Conservation (phyloP, 2,113 vertebrate species). For the Phylloscopus trochilus region DNA sequence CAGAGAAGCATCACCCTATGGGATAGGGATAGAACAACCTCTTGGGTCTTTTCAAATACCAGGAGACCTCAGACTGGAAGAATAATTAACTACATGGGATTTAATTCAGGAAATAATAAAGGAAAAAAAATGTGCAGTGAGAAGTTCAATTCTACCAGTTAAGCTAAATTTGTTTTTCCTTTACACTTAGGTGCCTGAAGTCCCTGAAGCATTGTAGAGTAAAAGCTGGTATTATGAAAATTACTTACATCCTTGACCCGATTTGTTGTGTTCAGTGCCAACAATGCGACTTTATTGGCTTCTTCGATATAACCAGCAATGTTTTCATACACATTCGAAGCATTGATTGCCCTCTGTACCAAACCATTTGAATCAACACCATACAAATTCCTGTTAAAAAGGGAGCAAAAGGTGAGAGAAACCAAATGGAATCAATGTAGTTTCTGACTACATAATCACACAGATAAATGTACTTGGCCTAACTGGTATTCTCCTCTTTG, state of each 20-base stretch:
- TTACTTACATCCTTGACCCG: slow-evolving; percentile 84
- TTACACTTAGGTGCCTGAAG: neutral
- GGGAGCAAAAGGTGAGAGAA: neutral
- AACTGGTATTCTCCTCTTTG: neutral
- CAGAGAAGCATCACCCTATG: neutral
- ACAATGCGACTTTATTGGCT: slow-evolving; percentile 80
- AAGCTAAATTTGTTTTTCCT: neutral
- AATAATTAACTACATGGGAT: neutral
- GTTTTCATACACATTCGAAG: slow-evolving; percentile 92
- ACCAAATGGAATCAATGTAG: neutral
- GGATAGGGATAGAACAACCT: neutral
- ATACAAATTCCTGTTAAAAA: slow-evolving; percentile 74
- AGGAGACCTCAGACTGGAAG: neutral
- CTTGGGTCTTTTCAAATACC: neutral
- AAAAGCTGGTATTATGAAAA: neutral
- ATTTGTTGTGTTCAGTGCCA: slow-evolving; percentile 81
- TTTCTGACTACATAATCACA: neutral
- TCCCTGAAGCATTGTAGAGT: neutral
- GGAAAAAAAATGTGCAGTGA: neutral
- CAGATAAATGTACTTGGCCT: neutral
- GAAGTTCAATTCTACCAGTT: neutral
- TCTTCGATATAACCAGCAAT: slow-evolving; percentile 84
- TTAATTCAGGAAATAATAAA: neutral
- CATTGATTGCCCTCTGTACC: slow-evolving; percentile 91
- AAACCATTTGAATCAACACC: slow-evolving; percentile 88